Evolutionary conservation across 2,113 vertebrate genomes (phyloP).

Genomic region (Romanogobio albipinnatus): DNA sequence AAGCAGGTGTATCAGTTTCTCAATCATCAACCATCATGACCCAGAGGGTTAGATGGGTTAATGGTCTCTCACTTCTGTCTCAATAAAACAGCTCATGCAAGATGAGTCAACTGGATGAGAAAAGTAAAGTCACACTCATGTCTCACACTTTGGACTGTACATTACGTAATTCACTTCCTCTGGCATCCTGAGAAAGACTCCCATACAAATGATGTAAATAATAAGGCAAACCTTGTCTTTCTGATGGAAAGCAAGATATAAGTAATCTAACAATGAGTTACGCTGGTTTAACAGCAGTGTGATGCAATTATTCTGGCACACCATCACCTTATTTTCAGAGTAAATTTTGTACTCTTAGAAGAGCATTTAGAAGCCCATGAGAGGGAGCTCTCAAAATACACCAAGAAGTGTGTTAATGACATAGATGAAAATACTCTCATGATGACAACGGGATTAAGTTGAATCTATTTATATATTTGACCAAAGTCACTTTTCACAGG

Average conservation of each 20-base stretch:
- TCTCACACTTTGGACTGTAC: neutral
- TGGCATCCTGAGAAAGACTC: neutral
- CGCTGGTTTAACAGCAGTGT: neutral
- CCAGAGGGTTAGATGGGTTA: neutral
- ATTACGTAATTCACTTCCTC: neutral
- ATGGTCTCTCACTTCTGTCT: neutral
- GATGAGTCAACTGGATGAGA: neutral
- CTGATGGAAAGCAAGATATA: constrained; percentile 32
- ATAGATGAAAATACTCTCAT: constrained; percentile 22
- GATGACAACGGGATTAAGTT: neutral
- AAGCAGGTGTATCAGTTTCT: neutral
- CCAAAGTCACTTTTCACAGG: neutral
- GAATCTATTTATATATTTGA: neutral
- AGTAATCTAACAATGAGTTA: neutral
- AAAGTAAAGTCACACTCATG: neutral
- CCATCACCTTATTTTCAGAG: constrained; percentile 14
- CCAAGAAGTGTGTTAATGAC: constrained; percentile 14
- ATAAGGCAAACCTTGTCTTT: neutral
- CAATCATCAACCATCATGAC: neutral
- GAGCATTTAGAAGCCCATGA: constrained; percentile 15
- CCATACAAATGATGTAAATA: neutral
- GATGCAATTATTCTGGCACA: constrained; percentile 27
- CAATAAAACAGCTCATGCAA: neutral
- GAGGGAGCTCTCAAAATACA: constrained; percentile 28
- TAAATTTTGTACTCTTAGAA: constrained; percentile 1